Base-by-base conservation (phyloP, 2,888 invertebrate genomes). In the Agriotes lineatus region DNA sequence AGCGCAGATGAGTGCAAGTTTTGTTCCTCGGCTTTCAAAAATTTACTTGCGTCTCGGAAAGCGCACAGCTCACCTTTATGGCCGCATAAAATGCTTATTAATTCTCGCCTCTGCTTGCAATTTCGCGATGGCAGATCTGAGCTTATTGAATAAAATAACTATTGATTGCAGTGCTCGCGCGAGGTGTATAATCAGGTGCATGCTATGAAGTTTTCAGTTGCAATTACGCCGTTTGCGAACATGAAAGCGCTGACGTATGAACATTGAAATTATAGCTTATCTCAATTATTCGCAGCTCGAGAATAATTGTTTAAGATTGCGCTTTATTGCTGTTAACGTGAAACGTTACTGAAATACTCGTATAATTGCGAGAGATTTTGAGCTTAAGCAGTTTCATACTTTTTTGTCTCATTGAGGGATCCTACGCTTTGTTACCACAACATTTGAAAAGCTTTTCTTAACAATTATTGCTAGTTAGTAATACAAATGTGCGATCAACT, bases 1-100 rank as follows among this genome's bases (percentile, higher is more conserved):
- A 50, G 65, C 50, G 58, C 57, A 62, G 30, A 62, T 54, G 58
- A 50, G 57, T 65, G 59, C 59, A 39, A 59, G 30, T 50, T 65
- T 65, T 65, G 65, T 65, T 59, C 58, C 22, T 4, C 37, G 44
- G 39, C 58, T 39, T 65, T 65, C 52, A 65, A 65, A 58, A 65
- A 58, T 56, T 64, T 22, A 48, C 45, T 42, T 20, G 20, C 20
- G 42, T 39, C 30, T 35, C 33, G 20, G 33, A 42, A 25, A 12
- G 12, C 9, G 1, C 6, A 10, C 6, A 56, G 19, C 22, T 39
- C 56, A 39, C 50, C 37, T 58, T 58, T 58, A 42, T 22, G 58
- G 18, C 42, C 42, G 37, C 42, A 58, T 42, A 58, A 48, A 48
- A 48, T 60, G 44, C 33, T 60, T 60, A 48, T 45, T 60, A 60